Evolutionary conservation across 2,113 vertebrate genomes (phyloP).

Genomic region (Ictalurus furcatus): DNA sequence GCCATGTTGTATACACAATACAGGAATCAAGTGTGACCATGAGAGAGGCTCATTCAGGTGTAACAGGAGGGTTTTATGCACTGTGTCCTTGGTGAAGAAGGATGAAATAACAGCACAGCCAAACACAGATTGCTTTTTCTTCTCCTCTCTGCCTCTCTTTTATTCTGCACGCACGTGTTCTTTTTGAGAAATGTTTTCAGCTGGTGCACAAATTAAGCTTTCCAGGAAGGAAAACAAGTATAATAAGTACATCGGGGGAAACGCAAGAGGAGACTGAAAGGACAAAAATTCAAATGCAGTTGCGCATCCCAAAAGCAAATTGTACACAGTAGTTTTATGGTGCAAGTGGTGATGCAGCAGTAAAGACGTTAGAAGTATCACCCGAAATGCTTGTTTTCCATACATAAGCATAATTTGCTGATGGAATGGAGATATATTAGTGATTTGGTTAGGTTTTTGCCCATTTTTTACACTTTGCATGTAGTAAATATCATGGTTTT

Average conservation of each 20-base stretch:
- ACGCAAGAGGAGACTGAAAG: background rate
- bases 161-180: background rate
- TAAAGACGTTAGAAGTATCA: background rate
- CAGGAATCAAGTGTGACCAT: background rate
- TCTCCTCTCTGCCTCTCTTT: background rate
- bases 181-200: conserved; percentile 14
- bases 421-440: too few species aligned
- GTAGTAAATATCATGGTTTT: background rate
- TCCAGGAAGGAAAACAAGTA: background rate
- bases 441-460: background rate
- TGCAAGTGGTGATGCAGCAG: background rate
- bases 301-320: background rate
- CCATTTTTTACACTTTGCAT: background rate
- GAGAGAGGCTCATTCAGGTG: too few species aligned
- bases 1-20: background rate
- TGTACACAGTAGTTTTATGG: background rate
- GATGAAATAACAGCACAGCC: background rate
- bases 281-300: background rate
- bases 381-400: background rate
- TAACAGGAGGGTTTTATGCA: background rate
- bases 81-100: too few species aligned
- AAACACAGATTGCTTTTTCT: too few species aligned
- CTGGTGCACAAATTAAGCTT: conserved; percentile 5
- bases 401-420: background rate
- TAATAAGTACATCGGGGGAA: background rate